Evolutionary conservation across 2,113 vertebrate species (phyloP), one percentile per base, ranked within the genome.

Genomic region (Saguinus imperator): DNA sequence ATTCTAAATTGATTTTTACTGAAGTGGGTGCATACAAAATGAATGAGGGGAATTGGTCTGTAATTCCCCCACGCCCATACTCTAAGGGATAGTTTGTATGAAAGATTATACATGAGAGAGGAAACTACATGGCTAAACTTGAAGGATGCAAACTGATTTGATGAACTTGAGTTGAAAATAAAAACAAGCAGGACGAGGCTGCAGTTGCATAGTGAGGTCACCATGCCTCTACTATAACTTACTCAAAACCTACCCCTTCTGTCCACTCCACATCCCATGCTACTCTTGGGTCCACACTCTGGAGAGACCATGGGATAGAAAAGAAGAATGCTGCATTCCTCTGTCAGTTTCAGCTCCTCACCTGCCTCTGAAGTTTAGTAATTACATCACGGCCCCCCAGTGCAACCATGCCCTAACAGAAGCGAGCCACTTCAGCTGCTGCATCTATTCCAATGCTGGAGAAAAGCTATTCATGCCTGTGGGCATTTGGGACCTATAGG

Each of bases 371-470:
- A 64, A 17, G 7, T 25, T 4, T 23, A 25, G 35, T n/a, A 16
- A 40, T 66, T 5, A 8, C 4, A n/a, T 45, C 6, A 2, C 0
- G 0, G 64, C 16, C 70, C 18, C 14, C 80, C 48, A 9, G 4
- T 5, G 8, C 37, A 4, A 13, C 35, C 76, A 40, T 13, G 11
- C 35, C 29, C 58, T 29, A 13, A 55, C 37, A 16, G 58, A 48
- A 32, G 21, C 27, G 17, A 10, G 1, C 50, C 1, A 1, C 72
- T 43, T 52, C 52, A 50, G 21, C 16, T 4, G 37, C 37, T 32
- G 1, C 7, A 8, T 35, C 73, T 37, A 1, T 11, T 20, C 25
- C 32, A 17, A 25, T 1, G 1, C 9, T 2, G 5, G 66, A 48
- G 48, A 52, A 27, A 82, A 25, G 5, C 2, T 6, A 0, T 16